A percentile compares a stretch with the other conserved stretches of the same genome.
phyloP scores from a whole-genome alignment of 2,888 invertebrate genomes.

The Ormia ochracea region DNA sequence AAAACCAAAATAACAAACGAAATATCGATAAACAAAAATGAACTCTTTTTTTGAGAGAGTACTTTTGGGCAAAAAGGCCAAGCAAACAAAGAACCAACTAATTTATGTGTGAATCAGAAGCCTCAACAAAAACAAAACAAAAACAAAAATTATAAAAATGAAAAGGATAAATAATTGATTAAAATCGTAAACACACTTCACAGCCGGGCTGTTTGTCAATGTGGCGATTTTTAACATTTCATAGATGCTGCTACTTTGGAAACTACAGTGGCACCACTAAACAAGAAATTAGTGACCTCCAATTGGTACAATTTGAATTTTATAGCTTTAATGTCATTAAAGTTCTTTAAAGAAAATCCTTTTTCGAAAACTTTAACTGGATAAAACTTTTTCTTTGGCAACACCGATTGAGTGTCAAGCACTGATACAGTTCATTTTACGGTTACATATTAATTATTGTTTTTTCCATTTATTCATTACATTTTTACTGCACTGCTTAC shows the following conservation, averaged over 20 bases:
- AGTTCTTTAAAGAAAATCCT: no score
- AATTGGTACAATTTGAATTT: no score
- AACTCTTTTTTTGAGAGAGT: neutral
- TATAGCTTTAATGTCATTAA: no score
- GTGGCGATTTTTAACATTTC: no score
- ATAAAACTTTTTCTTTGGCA: neutral
- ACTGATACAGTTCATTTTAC: no score
- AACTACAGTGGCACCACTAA: no score
- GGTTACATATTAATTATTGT: conserved; percentile 13
- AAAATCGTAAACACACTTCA: neutral
- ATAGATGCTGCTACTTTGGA: no score
- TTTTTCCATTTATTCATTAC: neutral
- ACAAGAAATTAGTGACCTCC: no score
- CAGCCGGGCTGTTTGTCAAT: no score
- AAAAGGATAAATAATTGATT: neutral
- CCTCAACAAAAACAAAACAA: neutral
- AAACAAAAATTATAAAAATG: neutral
- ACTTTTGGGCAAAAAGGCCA: neutral
- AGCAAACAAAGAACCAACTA: neutral
- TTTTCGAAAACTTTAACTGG: no score
- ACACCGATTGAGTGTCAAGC: neutral
- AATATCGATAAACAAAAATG: neutral
- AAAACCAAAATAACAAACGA: neutral
- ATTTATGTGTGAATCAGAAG: neutral
- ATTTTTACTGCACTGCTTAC: neutral